Evolutionary conservation across 2,888 invertebrate genomes (phyloP), one percentile per base, ranked within the genome.

Genomic region (Cephus pygmeus): DNA sequence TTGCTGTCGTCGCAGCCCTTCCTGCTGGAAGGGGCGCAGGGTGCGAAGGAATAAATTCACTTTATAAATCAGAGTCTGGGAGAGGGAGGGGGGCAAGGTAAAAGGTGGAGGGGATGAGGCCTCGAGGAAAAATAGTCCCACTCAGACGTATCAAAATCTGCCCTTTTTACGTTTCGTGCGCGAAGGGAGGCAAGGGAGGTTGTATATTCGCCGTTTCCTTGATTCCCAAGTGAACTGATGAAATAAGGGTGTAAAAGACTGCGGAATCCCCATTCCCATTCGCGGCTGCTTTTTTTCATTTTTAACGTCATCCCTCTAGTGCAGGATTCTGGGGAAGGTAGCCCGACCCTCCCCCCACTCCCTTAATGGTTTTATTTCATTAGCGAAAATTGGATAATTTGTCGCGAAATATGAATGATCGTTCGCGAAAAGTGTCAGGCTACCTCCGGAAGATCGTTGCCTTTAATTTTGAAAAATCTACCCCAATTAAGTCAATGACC

Each of bases 31-130:
- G 40, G 15, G 40, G 40, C 40, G 15, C 40, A 40, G 40, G 40
- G 40, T 15, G 15, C 15, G 69, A 69, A 69, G n/a, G 69, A 69
- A 69, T 69, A 69, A 30, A 69, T 69, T 69, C 30, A 69, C 69
- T 69, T 69, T 11, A 69, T 69, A 69, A 69, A 69, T 69, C 69
- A 69, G 69, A 33, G 30, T 6, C 11, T 2, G 31, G 31, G 31
- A 3, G 30, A 6, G n/a, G 31, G n/a, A 6, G 1, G 40, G 40
- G 40, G 15, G 2, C 1, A 15, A 40, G 40, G 40, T 40, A 15
- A 40, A 40, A 40, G 15, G 4, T 40, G 15, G 1, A 69, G 69
- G 69, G 69, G 6, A 69, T 15, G 11, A 33, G 30, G 30, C 0
- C 6, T 33, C 69, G 30, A 30, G 69, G 30, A 69, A 33, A 69